Evolutionary conservation across 2,113 vertebrate species (phyloP).

Genomic region (Gymnobelideus leadbeateri): DNA sequence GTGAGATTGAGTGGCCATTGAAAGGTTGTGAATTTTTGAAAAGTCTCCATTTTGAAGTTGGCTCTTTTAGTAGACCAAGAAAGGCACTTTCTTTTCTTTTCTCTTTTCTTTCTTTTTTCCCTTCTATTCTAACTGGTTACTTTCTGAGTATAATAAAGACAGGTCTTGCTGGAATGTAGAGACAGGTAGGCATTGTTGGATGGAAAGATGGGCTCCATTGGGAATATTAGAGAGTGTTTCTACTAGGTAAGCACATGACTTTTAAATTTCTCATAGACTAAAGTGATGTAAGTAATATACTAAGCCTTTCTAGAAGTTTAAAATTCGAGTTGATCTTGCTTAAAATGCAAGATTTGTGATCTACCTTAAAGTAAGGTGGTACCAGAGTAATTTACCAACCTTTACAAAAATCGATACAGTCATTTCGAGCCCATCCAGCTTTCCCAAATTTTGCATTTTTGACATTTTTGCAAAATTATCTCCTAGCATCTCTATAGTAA

Average conservation of each 20-base stretch:
- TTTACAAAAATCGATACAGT: slow-evolving; percentile 81
- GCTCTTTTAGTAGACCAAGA: slow-evolving; percentile 9
- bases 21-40: neutral
- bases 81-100: neutral
- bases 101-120: slow-evolving; percentile 11
- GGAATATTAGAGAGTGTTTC: slow-evolving; percentile 32
- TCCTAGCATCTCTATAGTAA: slow-evolving; percentile 79
- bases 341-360: slow-evolving; percentile 71
- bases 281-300: slow-evolving; percentile 57
- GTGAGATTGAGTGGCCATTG: neutral
- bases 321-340: slow-evolving; percentile 69
- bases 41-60: neutral
- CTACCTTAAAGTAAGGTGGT: slow-evolving; percentile 68
- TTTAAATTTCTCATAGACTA: slow-evolving; percentile 60
- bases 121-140: slow-evolving; percentile 21
- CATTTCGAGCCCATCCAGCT: slow-evolving; percentile 76
- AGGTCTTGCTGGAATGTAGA: slow-evolving; percentile 38
- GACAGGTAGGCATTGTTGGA: slow-evolving; percentile 38
- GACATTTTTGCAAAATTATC: slow-evolving; percentile 83
- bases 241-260: slow-evolving; percentile 8
- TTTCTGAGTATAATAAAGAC: slow-evolving; percentile 33
- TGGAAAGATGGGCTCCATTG: slow-evolving; percentile 5
- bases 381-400: slow-evolving; percentile 78
- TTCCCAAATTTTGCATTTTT: slow-evolving; percentile 83
- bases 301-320: slow-evolving; percentile 55